These are phyloP conservation scores for Agrochola lota DNA, from an alignment of 2,888 invertebrate species.

Conservation along the genomic window DNA sequence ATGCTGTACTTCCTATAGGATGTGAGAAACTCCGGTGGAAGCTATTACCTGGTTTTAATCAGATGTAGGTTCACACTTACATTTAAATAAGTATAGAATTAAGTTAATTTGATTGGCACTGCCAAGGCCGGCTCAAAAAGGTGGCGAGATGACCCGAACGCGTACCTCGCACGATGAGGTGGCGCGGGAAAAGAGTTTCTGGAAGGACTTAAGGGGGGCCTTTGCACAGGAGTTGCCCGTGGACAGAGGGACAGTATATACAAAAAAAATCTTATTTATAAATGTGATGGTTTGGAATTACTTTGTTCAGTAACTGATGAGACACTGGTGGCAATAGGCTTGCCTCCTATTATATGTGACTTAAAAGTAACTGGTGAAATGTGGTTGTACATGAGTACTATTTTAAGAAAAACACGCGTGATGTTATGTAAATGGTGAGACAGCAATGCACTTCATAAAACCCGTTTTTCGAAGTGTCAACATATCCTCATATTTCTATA, in stretches of 20 bases:
- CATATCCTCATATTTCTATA: conserved; percentile 26
- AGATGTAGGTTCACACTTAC: not conserved
- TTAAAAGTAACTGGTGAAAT: not conserved
- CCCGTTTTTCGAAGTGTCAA: conserved; percentile 12
- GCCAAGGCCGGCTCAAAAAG: too few relatives aligned
- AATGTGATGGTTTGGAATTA: too few relatives aligned
- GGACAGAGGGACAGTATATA: too few relatives aligned
- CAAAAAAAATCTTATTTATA: too few relatives aligned
- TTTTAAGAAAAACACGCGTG: not conserved
- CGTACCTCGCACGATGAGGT: too few relatives aligned
- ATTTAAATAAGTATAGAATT: too few relatives aligned
- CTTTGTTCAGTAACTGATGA: not conserved
- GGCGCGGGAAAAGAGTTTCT: too few relatives aligned
- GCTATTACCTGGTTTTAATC: not conserved
- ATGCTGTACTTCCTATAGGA: not conserved
- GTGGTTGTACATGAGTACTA: not conserved
- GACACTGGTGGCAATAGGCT: not conserved
- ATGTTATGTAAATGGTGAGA: not conserved
- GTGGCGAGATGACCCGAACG: too few relatives aligned
- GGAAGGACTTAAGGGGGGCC: too few relatives aligned
- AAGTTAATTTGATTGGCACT: not conserved
- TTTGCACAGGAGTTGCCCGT: too few relatives aligned
- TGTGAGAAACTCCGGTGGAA: not conserved
- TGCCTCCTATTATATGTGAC: too few relatives aligned
- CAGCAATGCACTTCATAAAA: conserved; percentile 1